Evolutionary conservation across 2,113 vertebrate genomes (phyloP).

Genomic region (Tachysurus fulvidraco): DNA sequence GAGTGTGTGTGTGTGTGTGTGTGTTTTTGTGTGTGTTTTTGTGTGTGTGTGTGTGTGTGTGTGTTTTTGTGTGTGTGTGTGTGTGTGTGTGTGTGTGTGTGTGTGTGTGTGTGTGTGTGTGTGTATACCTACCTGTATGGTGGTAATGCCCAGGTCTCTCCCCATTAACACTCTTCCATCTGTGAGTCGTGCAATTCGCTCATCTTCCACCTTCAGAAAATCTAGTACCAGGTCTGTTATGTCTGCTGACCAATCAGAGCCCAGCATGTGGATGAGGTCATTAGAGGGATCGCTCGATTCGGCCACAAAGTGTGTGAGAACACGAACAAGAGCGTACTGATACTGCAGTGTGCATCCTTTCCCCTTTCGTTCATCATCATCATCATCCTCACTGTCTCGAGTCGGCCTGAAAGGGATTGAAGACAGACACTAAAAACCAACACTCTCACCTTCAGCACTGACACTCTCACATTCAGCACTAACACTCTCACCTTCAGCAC

Average conservation of each 20-base stretch:
- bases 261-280: conserved; percentile 86
- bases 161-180: conserved; percentile 85
- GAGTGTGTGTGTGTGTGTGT: not conserved
- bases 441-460: not conserved
- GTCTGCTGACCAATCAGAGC: conserved; percentile 93
- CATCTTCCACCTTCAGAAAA: conserved; percentile 91
- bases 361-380: conserved; percentile 91
- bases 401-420: conserved; percentile 77
- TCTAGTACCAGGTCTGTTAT: conserved; percentile 89
- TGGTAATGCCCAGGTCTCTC: conserved; percentile 87
- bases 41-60: too few relatives aligned
- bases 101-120: not conserved
- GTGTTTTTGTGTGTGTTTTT: not conserved
- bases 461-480: not conserved
- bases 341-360: conserved; percentile 93
- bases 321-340: conserved; percentile 88
- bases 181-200: conserved; percentile 81
- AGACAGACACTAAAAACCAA: not conserved
- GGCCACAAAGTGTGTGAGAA: conserved; percentile 92
- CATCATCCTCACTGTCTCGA: conserved; percentile 94
- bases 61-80: not conserved
- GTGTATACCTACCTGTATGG: conserved; percentile 80
- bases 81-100: not conserved
- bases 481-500: not conserved
- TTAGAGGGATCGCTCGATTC: conserved; percentile 79